Base-by-base conservation (phyloP, 2,797 vertebrate genomes). In the Cryptoprocta ferox region DNA sequence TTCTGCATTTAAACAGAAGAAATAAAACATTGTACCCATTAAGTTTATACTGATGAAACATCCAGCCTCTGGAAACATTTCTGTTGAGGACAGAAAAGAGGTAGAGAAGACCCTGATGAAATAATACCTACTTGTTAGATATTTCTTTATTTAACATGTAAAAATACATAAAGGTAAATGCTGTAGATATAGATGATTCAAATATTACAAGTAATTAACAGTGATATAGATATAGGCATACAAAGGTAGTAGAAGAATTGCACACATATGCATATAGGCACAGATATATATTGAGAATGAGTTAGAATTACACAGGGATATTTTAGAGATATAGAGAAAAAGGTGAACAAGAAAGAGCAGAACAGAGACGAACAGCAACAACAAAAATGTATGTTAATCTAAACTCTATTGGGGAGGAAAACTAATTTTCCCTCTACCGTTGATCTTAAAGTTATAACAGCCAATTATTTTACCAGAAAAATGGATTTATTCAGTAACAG, bases 1-100 rank as follows among this genome's bases (percentile, higher is more conserved):
- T 24, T 65, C 35, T 83, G 19, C 48, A 32, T 94, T 98, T 93
- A 93, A 82, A 59, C 15, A 63, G 16, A 93, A 94, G 94, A 96
- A 83, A 84, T 92, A 95, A 93, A 93, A 18, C 42, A 88, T 68
- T 39, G 9, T 68, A 63, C 6, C 28, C 37, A 87, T 81, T 93
- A 94, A 39, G 6, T 90, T 96, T 89, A 85, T 30, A 78, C 26
- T 70, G 30, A 81, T 90, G 15, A 94, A 92, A 94, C 16, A 95
- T 6, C 0, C 0, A 80, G 13, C 0, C 9, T 81, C n/a, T 35
- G 28, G 48, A 89, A 95, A 14, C 19, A 1, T 30, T 85, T 95
- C 42, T 35, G 1, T 16, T 88, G 66, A 59, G 0, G 24, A 80
- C 5, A 61, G 16, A 15, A 70, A 95, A 95, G 91, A 63, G 9